These are phyloP conservation scores for Carettochelys insculpta DNA, from an alignment of 2,113 vertebrate species.

Conservation along the genomic window DNA sequence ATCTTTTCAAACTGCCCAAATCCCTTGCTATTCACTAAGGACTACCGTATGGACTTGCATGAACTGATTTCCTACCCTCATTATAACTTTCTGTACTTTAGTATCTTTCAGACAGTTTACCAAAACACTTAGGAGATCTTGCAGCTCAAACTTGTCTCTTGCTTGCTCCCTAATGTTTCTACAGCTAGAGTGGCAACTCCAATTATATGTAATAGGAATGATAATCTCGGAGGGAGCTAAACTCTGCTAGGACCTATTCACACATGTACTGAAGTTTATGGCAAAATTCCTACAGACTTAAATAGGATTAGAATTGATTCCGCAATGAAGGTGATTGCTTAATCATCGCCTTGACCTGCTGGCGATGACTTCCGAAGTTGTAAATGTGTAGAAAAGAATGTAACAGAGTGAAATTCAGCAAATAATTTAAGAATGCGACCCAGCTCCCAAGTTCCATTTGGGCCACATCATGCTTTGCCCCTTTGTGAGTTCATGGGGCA, in stretches of 20 bases:
- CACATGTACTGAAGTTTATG: not conserved
- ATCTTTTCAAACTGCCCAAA: constrained; percentile 26
- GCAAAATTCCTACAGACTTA: not conserved
- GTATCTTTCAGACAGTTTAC: not conserved
- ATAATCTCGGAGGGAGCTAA: not conserved
- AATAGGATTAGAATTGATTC: not conserved
- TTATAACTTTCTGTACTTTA: not conserved
- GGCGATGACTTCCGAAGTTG: not conserved
- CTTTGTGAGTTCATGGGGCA: not conserved
- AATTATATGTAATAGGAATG: not conserved
- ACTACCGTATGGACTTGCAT: constrained; percentile 33
- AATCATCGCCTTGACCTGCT: not conserved
- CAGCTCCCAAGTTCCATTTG: not conserved
- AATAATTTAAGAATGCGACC: not conserved
- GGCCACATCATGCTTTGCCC: not conserved
- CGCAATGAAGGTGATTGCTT: not conserved
- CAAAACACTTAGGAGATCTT: not conserved
- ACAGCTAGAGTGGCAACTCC: not conserved
- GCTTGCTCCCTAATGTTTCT: not conserved
- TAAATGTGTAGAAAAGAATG: not conserved
- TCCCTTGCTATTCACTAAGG: not conserved
- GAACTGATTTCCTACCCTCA: not conserved
- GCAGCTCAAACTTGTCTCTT: not conserved
- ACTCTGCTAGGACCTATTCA: not conserved
- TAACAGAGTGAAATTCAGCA: not conserved